Conservation (phyloP, 2,888 invertebrate genomes). For the Drepana falcataria region DNA sequence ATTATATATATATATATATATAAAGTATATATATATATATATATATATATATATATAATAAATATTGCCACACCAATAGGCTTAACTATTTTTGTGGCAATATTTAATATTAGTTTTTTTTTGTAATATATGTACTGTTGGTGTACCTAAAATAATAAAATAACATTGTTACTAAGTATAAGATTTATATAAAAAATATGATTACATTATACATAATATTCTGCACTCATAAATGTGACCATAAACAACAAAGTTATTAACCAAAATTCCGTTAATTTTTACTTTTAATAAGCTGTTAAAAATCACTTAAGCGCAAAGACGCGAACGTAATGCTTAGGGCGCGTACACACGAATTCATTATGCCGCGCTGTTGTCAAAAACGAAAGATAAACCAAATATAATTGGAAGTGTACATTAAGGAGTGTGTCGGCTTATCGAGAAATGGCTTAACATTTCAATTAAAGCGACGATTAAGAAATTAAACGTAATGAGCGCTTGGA, state of each 20-base stretch:
- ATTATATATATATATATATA: too few species aligned
- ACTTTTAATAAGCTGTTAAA: not conserved
- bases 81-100: too few species aligned
- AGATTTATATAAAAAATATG: too few species aligned
- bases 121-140: too few species aligned
- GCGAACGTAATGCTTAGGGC: not conserved
- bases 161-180: too few species aligned
- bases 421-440: conserved; percentile 44
- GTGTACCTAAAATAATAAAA: too few species aligned
- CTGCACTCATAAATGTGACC: too few species aligned
- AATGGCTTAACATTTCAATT: conserved; percentile 69
- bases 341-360: conserved; percentile 15
- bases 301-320: not conserved
- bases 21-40: too few species aligned
- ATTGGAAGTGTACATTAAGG: conserved; percentile 52
- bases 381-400: conserved; percentile 36
- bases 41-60: too few species aligned
- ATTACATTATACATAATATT: too few species aligned
- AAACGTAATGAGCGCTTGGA: conserved; percentile 58
- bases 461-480: conserved; percentile 68
- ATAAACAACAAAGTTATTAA: not conserved
- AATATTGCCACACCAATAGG: too few species aligned
- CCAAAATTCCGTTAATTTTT: not conserved
- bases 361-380: conserved; percentile 36
- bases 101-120: too few species aligned